phyloP scores from a whole-genome alignment of 2,888 invertebrate genomes.

The Sinohyriopsis cumingii region DNA sequence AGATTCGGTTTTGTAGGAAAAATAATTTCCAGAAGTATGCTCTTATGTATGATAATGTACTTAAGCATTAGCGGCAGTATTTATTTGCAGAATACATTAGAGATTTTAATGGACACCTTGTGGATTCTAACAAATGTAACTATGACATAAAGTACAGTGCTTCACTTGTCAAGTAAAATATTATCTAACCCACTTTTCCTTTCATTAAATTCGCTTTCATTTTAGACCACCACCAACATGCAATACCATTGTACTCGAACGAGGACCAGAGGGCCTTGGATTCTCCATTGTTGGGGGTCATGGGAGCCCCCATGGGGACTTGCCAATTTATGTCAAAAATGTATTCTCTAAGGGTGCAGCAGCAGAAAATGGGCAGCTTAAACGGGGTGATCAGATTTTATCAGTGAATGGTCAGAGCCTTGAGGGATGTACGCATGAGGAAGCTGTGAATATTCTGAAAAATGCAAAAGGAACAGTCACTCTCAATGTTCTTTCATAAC shows the following conservation, averaged over 20 bases:
- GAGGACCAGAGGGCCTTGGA: constrained; percentile 75
- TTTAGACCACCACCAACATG: constrained; percentile 55
- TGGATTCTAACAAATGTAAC: too few relatives aligned
- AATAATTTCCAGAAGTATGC: too few relatives aligned
- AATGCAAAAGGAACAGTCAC: constrained; percentile 74
- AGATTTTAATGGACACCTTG: too few relatives aligned
- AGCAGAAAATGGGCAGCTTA: constrained; percentile 85
- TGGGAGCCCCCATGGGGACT: constrained; percentile 75
- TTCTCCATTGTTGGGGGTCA: constrained; percentile 76
- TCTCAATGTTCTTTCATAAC: constrained; percentile 70
- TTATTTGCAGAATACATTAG: too few relatives aligned
- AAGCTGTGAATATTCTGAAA: constrained; percentile 91
- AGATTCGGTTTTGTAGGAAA: too few relatives aligned
- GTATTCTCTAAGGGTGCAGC: constrained; percentile 86
- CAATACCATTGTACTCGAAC: constrained; percentile 72
- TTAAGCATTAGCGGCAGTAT: too few relatives aligned
- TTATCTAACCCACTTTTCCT: too few relatives aligned
- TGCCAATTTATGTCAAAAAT: constrained; percentile 75
- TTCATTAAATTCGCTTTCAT: constrained; percentile 3
- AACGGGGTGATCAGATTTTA: constrained; percentile 91
- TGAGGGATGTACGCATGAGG: constrained; percentile 78
- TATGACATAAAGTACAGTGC: too few relatives aligned
- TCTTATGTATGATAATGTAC: too few relatives aligned
- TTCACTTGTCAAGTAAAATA: too few relatives aligned
- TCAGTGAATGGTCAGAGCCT: constrained; percentile 90